Base-by-base conservation (phyloP, 2,797 vertebrate species). In the Danionella dracula region DNA sequence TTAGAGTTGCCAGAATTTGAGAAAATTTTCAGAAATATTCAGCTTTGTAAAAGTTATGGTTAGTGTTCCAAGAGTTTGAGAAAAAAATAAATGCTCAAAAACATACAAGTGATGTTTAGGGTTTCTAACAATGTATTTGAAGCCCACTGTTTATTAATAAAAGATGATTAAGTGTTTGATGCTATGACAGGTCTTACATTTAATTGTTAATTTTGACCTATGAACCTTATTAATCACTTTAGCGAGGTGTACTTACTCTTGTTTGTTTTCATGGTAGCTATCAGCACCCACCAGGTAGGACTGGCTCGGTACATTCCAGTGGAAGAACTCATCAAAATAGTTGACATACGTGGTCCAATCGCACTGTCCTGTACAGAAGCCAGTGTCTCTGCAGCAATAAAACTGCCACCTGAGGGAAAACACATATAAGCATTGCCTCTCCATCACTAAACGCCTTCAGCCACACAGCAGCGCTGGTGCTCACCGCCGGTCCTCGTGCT, bases 321-420 rank as follows among this genome's bases (percentile, higher is more conserved):
- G 40, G 10, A 73, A 63, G 1, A 15, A 1, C 20, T 67, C 71
- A 32, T 76, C 74, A 15, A 70, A 76, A 4, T 23, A 50, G 54
- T 73, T 76, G 5, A 76, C 59, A 12, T 76, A 73, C 4, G 63
- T 17, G 0, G 62, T 71, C 74, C 71, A 76, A 19, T 63, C 9
- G 27, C 74, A 70, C 29, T 13, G 0, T 8, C 1, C 4, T 27
- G 45, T 74, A 19, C 66, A 74, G 21, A 19, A 21, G 7, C 38
- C 16, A 2, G 5, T 40, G 6, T 4, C 5, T 32, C 45, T 48
- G 40, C 66, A 77, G 31, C 72, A 77, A 5, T 61, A 9, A 41
- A 72, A 72, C 34, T 66, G 23, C 72, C 75, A 74, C 17, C 75
- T 74, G 68, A n/a, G 11, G 29, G 8, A 59, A 15, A 37, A 40